These are phyloP conservation scores for Ceratotherium simum DNA, from an alignment of 2,113 vertebrate genomes.

Conservation along the genomic window DNA sequence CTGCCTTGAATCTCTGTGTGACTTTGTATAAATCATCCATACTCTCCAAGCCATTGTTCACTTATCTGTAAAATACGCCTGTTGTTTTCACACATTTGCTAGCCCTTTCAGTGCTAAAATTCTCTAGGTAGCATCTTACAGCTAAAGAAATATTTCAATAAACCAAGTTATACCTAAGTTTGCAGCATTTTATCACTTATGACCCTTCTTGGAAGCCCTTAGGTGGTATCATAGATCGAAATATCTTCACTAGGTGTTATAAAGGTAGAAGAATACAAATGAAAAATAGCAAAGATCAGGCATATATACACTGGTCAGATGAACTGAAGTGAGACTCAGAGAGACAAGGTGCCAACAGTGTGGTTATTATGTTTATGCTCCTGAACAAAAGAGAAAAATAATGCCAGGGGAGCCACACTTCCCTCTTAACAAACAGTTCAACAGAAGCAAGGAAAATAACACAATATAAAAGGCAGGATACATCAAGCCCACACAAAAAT, in stretches of 20 bases:
- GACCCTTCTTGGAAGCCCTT: not conserved
- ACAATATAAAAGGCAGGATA: constrained; percentile 7
- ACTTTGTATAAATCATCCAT: not conserved
- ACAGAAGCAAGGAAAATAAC: constrained; percentile 46
- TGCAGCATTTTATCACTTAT: not conserved
- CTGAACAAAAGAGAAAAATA: not conserved
- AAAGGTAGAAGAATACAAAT: constrained; percentile 52
- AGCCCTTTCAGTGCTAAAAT: not conserved
- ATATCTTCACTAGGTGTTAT: constrained; percentile 10
- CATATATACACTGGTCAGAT: not conserved
- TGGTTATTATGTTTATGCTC: constrained; percentile 24
- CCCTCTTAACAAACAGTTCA: constrained; percentile 30
- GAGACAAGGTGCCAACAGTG: not conserved
- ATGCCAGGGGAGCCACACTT: not conserved
- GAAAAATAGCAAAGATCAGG: constrained; percentile 49
- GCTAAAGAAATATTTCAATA: not conserved
- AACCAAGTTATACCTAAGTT: not conserved
- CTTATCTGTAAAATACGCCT: not conserved
- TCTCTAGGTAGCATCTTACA: not conserved
- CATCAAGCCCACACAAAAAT: constrained; percentile 61
- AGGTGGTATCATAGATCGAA: not conserved
- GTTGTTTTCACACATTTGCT: not conserved
- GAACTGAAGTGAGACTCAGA: constrained; percentile 33
- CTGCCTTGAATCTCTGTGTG: not conserved
- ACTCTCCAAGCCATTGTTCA: not conserved